A percentile compares a stretch with the other conserved stretches of the same genome.
Conservation (phyloP, 1,140 invertebrate genomes). For the Neodiprion lecontei region DNA sequence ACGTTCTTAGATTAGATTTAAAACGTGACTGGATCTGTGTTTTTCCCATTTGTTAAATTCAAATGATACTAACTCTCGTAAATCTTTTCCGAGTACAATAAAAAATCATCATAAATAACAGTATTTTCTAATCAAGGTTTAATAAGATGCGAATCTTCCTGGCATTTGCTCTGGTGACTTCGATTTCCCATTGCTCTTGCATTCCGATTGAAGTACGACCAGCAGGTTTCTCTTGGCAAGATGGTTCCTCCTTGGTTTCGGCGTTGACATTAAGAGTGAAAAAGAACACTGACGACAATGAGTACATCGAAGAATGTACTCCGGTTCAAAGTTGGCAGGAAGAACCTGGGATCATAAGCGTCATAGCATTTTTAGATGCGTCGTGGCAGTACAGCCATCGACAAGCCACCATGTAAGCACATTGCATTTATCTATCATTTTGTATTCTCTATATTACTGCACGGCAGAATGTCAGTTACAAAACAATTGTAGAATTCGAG, state of each 20-base stretch:
- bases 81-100: no score
- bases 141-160: background rate
- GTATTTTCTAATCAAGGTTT: no score
- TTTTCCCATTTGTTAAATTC: no score
- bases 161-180: background rate
- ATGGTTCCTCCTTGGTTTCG: background rate
- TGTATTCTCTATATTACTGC: background rate
- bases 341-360: slow-evolving; percentile 42
- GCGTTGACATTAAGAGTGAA: slow-evolving; percentile 9
- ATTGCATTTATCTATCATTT: background rate
- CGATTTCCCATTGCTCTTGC: background rate
- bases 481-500: background rate
- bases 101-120: no score
- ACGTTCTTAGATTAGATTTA: no score
- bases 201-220: background rate
- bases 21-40: no score
- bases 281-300: slow-evolving; percentile 25
- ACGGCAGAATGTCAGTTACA: background rate
- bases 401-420: slow-evolving; percentile 48
- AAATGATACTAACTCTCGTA: no score
- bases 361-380: slow-evolving; percentile 48
- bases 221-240: background rate
- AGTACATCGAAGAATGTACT: slow-evolving; percentile 40
- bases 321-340: slow-evolving; percentile 33
- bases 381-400: slow-evolving; percentile 44